Percentiles rank a stretch among this genome's conserved stretches.
Conservation (phyloP, 2,888 invertebrate species). For the Drosophila recens region DNA sequence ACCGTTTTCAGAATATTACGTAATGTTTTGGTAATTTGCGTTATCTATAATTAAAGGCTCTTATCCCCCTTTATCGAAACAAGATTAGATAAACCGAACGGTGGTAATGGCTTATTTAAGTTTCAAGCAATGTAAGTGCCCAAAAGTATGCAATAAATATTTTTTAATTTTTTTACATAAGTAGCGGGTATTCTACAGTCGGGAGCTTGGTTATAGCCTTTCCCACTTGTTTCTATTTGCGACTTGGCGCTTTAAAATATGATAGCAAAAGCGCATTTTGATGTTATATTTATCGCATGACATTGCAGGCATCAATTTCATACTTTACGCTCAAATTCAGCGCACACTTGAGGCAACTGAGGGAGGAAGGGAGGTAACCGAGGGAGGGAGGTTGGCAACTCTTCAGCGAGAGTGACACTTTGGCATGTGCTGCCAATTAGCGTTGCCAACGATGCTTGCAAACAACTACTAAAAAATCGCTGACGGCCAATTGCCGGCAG, state of each 20-base stretch:
- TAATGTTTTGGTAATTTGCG: too few species aligned
- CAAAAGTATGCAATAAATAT: too few species aligned
- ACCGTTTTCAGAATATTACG: too few species aligned
- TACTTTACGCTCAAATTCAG: neutral
- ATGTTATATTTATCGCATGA: neutral
- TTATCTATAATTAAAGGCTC: too few species aligned
- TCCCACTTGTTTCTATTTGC: neutral
- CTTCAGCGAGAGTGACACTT: slow-evolving; percentile 62
- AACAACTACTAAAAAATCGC: slow-evolving; percentile 65
- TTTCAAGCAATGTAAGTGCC: too few species aligned
- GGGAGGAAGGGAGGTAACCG: slow-evolving; percentile 9
- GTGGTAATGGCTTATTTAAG: too few species aligned
- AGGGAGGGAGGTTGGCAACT: neutral
- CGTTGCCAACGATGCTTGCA: slow-evolving; percentile 60
- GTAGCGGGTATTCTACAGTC: too few species aligned
- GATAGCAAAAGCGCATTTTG: neutral
- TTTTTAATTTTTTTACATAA: too few species aligned
- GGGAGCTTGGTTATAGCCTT: too few species aligned
- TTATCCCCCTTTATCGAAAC: too few species aligned
- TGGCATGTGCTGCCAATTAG: slow-evolving; percentile 80
- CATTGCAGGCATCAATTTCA: slow-evolving; percentile 11
- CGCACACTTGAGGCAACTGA: slow-evolving; percentile 27
- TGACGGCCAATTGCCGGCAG: slow-evolving; percentile 63
- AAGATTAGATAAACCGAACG: too few species aligned
- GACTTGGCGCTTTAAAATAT: neutral